Evolutionary conservation across 2,113 vertebrate species (phyloP).

Genomic region (Petrocephalus zakoni): DNA sequence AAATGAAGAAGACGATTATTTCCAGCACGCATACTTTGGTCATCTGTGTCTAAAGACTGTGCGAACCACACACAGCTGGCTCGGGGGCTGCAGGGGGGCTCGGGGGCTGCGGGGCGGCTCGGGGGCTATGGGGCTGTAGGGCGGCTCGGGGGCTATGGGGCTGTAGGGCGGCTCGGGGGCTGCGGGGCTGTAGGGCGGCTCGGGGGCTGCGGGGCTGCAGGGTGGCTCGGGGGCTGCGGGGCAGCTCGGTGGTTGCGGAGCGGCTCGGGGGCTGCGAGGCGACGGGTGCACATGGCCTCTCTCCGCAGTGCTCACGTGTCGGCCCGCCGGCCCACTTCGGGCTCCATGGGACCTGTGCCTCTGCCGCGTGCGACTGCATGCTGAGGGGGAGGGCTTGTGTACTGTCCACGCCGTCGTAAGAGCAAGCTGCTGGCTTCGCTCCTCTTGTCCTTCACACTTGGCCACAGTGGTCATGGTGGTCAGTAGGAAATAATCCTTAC

Average conservation of each 20-base stretch:
- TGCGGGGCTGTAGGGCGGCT: too few relatives aligned
- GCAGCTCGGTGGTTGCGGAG: not conserved
- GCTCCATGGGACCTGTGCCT: not conserved
- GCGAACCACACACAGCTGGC: not conserved
- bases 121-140: too few relatives aligned
- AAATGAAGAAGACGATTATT: not conserved
- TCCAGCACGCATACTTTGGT: not conserved
- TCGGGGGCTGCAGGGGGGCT: too few relatives aligned
- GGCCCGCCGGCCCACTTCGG: not conserved
- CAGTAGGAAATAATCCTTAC: conserved; percentile 21
- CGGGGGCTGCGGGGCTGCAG: not conserved
- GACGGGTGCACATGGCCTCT: not conserved
- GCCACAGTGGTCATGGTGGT: conserved; percentile 2
- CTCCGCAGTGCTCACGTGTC: conserved; percentile 14
- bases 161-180: too few relatives aligned
- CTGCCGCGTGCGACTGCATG: not conserved
- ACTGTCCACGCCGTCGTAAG: not conserved
- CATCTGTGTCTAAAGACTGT: not conserved
- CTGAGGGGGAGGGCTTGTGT: not conserved
- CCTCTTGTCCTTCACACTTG: conserved; percentile 19
- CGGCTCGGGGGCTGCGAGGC: not conserved
- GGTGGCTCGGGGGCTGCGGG: too few relatives aligned
- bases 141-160: too few relatives aligned
- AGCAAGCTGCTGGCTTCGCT: not conserved
- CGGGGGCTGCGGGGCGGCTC: too few relatives aligned